Conservation (phyloP, 2,888 invertebrate species). For the Leuctra nigra region DNA sequence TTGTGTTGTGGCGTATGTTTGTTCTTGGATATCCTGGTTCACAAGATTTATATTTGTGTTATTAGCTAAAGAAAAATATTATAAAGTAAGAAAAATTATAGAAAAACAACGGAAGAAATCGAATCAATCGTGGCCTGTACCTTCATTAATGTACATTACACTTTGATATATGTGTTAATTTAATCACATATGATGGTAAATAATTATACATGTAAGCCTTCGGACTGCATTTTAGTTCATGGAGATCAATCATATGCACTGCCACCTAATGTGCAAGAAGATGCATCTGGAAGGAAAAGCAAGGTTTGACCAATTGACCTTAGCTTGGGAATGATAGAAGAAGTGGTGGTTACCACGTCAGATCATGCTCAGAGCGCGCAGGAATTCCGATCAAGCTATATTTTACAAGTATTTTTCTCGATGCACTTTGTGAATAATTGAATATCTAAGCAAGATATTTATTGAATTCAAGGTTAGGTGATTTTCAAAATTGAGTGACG, state of each 20-base stretch:
- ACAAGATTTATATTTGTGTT: too few species aligned
- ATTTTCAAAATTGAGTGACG: too few species aligned
- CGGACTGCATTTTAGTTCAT: background rate
- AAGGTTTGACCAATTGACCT: constrained; percentile 9
- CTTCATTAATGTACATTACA: constrained; percentile 7
- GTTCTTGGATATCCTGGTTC: too few species aligned
- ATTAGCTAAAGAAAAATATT: too few species aligned
- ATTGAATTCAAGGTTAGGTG: background rate
- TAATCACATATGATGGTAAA: constrained; percentile 10
- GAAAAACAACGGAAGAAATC: too few species aligned
- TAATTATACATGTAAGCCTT: background rate
- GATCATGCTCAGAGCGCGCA: background rate
- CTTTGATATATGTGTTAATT: constrained; percentile 12
- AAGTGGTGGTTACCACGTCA: background rate
- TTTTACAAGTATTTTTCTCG: background rate
- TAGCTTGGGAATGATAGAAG: background rate
- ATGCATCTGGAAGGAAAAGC: background rate
- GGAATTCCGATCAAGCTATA: background rate
- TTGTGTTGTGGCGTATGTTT: too few species aligned
- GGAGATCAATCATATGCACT: constrained; percentile 9
- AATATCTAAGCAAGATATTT: background rate
- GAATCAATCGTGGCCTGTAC: background rate
- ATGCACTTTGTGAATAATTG: background rate
- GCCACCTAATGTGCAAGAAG: constrained; percentile 6
- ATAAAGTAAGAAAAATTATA: too few species aligned